A percentile compares a stretch with the other conserved stretches of the same genome.
phyloP scores from a whole-genome alignment of 2,797 vertebrate genomes.

The Leptodactylus fallax region DNA sequence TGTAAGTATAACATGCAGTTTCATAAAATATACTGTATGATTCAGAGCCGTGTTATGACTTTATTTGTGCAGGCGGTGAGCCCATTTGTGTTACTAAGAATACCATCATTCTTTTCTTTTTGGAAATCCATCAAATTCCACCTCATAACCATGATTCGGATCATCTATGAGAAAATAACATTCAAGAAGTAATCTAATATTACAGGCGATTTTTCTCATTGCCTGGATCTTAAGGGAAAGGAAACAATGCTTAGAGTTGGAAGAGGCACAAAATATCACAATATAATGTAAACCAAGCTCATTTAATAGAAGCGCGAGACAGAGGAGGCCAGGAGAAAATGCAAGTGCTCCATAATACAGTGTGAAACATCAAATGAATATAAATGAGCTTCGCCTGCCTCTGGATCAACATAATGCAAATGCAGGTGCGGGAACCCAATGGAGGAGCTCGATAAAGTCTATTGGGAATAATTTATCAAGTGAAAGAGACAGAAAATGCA shows the following conservation, averaged over 20 bases:
- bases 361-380: slow-evolving; percentile 48
- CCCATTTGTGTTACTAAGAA: neutral
- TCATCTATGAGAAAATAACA: slow-evolving; percentile 23
- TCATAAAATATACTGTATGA: neutral
- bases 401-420: slow-evolving; percentile 63
- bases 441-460: slow-evolving; percentile 57
- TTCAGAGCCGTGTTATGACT: neutral
- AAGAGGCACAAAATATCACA: slow-evolving; percentile 24
- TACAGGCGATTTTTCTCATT: neutral
- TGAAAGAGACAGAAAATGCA: slow-evolving; percentile 49
- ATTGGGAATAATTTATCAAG: slow-evolving; percentile 60
- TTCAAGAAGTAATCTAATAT: slow-evolving; percentile 25
- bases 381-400: slow-evolving; percentile 53
- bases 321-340: slow-evolving; percentile 48
- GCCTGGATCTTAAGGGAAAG: slow-evolving; percentile 34
- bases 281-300: slow-evolving; percentile 55
- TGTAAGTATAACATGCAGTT: neutral
- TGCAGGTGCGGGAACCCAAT: slow-evolving; percentile 60
- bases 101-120: slow-evolving; percentile 7
- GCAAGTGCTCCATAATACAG: slow-evolving; percentile 53
- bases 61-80: neutral
- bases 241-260: slow-evolving; percentile 31
- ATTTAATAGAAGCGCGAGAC: slow-evolving; percentile 46
- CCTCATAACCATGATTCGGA: slow-evolving; percentile 1
- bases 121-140: slow-evolving; percentile 19